phyloP scores from a whole-genome alignment of 2,113 vertebrate species.

The Isichthys henryi region DNA sequence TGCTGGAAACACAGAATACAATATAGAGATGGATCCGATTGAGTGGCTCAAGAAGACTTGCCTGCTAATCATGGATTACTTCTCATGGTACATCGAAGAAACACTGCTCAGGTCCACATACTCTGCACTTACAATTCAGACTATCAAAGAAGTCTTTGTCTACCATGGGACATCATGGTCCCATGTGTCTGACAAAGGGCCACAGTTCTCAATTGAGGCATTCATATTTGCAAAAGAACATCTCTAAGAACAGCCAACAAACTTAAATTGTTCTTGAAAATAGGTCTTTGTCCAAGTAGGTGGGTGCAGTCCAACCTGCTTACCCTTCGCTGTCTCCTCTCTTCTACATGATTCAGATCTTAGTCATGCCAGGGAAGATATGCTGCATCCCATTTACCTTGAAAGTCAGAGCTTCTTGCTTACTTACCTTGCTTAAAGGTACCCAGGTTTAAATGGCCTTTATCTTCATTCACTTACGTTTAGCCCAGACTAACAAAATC shows the following conservation, averaged over 20 bases:
- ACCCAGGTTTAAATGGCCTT: neutral
- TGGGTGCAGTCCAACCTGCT: neutral
- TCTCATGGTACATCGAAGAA: neutral
- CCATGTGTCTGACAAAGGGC: neutral
- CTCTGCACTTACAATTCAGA: neutral
- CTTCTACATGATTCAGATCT: neutral
- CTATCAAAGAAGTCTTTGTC: neutral
- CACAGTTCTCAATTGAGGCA: neutral
- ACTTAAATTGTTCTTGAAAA: neutral
- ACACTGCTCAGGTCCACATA: neutral
- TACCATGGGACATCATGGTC: neutral
- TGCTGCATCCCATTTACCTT: neutral
- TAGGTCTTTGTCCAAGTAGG: neutral
- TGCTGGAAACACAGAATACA: neutral
- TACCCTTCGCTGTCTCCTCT: neutral
- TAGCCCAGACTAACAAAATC: neutral
- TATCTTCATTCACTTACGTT: neutral
- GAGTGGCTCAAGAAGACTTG: neutral
- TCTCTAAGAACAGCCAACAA: neutral
- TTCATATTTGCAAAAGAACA: neutral
- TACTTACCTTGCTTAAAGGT: neutral
- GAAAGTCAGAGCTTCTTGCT: neutral
- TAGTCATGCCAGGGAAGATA: neutral
- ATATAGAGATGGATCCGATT: neutral
- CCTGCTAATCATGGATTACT: neutral